A percentile compares a stretch with the other conserved stretches of the same genome.
These are phyloP conservation scores for Pardosa pseudoannulata DNA, from an alignment of 2,888 invertebrate species.

Conservation along the genomic window DNA sequence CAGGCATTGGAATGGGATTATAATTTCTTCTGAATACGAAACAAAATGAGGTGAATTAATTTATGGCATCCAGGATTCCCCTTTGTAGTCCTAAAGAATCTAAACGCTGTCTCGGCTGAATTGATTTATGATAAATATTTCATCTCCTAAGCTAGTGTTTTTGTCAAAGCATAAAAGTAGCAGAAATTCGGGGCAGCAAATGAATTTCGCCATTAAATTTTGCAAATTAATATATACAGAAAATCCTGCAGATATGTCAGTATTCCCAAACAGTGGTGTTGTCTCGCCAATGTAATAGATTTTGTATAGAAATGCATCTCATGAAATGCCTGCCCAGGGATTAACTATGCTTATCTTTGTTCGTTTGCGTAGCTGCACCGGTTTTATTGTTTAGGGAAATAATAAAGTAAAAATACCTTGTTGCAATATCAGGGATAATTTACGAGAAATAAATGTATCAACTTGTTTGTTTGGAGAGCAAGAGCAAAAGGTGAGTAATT, in stretches of 20 bases:
- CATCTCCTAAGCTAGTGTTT: background rate
- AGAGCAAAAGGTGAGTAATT: too few species aligned
- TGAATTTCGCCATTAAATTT: background rate
- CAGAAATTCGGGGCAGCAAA: background rate
- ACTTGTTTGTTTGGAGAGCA: too few species aligned
- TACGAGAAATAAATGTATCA: too few species aligned
- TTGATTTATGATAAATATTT: constrained; percentile 10
- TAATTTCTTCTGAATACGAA: background rate
- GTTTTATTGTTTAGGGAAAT: too few species aligned
- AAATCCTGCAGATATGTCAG: too few species aligned
- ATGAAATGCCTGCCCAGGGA: background rate
- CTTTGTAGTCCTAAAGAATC: background rate
- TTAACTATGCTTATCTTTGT: background rate
- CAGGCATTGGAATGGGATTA: background rate
- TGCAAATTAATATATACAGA: background rate
- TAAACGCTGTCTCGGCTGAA: background rate
- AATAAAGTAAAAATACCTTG: too few species aligned
- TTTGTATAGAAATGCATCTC: too few species aligned
- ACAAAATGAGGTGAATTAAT: constrained; percentile 12
- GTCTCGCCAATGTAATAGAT: too few species aligned
- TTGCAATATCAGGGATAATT: too few species aligned
- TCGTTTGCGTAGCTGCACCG: background rate
- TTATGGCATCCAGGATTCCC: background rate
- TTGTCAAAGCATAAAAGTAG: background rate
- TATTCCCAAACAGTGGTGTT: too few species aligned